Conservation (phyloP, 2,888 invertebrate genomes). For the Brenthis hecate region DNA sequence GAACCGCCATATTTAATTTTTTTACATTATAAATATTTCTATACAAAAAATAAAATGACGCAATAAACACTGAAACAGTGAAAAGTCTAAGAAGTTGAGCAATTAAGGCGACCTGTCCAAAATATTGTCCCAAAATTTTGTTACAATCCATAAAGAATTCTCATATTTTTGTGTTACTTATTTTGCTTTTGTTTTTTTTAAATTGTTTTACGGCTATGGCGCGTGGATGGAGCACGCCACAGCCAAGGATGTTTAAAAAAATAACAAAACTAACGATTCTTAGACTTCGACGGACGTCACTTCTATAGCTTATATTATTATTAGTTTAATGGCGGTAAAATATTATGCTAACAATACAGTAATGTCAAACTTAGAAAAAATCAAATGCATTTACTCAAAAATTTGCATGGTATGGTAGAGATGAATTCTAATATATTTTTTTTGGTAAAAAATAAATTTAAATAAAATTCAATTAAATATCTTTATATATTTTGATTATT, state of each 20-base stretch:
- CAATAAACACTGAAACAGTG: conserved; percentile 43
- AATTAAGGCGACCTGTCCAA: conserved; percentile 64
- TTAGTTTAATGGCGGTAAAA: not conserved
- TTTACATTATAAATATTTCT: conserved; percentile 10
- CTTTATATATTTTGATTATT: no score
- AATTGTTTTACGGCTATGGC: conserved; percentile 67
- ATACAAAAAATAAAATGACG: conserved; percentile 33
- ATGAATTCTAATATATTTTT: no score
- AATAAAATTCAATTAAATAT: no score
- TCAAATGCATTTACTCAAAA: no score
- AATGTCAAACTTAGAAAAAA: not conserved
- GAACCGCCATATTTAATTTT: conserved; percentile 4
- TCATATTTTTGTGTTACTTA: conserved; percentile 57
- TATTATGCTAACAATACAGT: not conserved
- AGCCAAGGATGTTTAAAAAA: conserved; percentile 37
- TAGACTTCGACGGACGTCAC: not conserved
- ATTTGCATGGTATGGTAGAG: no score
- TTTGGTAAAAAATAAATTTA: no score
- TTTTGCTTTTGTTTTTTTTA: conserved; percentile 56
- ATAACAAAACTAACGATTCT: conserved; percentile 11
- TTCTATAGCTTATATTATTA: not conserved
- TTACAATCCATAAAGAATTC: conserved; percentile 65
- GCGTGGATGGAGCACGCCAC: conserved; percentile 70
- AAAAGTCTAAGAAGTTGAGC: conserved; percentile 47
- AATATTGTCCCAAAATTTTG: conserved; percentile 52